Conservation (phyloP, 2,797 vertebrate genomes). For the Potorous gilbertii region DNA sequence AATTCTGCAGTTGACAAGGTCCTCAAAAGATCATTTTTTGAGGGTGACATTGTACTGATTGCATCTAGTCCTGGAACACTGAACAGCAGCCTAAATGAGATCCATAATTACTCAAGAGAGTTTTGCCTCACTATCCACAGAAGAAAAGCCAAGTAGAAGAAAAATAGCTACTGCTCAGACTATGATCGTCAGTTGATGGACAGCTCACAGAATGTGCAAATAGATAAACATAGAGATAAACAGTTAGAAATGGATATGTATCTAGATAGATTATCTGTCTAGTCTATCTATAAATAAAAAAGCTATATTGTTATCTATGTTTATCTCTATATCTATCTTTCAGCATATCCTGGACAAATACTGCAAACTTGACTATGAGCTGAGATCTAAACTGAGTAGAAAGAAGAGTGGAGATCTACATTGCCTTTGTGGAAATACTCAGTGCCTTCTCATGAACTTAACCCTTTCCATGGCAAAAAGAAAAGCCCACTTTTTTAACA, state of each 20-base stretch:
- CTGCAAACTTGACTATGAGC: background rate
- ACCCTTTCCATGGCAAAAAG: background rate
- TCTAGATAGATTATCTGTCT: background rate
- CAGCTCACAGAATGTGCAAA: background rate
- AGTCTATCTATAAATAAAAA: background rate
- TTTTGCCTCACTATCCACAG: background rate
- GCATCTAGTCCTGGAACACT: background rate
- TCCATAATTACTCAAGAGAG: background rate
- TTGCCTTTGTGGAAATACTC: background rate
- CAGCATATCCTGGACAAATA: background rate
- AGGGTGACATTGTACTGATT: background rate
- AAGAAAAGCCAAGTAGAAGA: background rate
- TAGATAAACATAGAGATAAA: background rate
- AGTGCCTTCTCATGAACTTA: background rate
- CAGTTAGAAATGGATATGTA: background rate
- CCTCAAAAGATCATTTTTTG: background rate
- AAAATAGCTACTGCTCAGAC: background rate
- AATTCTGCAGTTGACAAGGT: background rate
- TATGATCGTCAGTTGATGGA: background rate
- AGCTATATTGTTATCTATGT: background rate
- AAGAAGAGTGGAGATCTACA: background rate
- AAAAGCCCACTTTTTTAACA: background rate
- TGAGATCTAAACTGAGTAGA: background rate
- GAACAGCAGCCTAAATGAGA: background rate
- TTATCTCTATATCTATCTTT: background rate